Conservation (phyloP, 2,888 invertebrate species). For the Camponotus fellah region DNA sequence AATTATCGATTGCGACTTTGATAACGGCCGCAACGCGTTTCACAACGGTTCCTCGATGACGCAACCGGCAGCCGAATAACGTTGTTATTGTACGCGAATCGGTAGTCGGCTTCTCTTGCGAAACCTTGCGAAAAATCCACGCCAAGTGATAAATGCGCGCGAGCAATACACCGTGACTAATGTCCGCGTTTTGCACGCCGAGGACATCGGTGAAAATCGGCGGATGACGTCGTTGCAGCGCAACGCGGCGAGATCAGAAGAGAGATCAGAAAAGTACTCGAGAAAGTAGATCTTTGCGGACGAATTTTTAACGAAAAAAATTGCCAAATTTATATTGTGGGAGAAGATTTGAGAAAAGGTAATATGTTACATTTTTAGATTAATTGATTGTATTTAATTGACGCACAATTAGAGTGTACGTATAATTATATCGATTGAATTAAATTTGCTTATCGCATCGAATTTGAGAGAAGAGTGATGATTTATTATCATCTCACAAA, state of each 20-base stretch:
- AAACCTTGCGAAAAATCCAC: conserved; percentile 58
- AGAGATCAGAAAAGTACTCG: not conserved
- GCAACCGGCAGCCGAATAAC: conserved; percentile 54
- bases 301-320: not conserved
- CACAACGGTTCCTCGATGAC: conserved; percentile 58
- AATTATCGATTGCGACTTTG: conserved; percentile 68
- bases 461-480: not conserved
- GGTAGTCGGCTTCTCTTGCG: conserved; percentile 48
- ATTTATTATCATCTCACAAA: not conserved
- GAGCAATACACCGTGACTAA: conserved; percentile 27
- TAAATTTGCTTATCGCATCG: not conserved
- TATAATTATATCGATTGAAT: not conserved
- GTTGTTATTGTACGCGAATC: conserved; percentile 21
- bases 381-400: not conserved
- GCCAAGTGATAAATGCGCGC: conserved; percentile 50
- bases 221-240: not conserved
- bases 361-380: not conserved
- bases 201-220: not conserved
- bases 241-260: not conserved
- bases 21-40: conserved; percentile 63
- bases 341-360: not conserved
- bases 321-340: not conserved
- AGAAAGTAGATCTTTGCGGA: not conserved
- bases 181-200: not conserved
- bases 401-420: not conserved